Evolutionary conservation across 2,113 vertebrate genomes (phyloP), one percentile per base, ranked within the genome.

Genomic region (Piliocolobus tephrosceles): DNA sequence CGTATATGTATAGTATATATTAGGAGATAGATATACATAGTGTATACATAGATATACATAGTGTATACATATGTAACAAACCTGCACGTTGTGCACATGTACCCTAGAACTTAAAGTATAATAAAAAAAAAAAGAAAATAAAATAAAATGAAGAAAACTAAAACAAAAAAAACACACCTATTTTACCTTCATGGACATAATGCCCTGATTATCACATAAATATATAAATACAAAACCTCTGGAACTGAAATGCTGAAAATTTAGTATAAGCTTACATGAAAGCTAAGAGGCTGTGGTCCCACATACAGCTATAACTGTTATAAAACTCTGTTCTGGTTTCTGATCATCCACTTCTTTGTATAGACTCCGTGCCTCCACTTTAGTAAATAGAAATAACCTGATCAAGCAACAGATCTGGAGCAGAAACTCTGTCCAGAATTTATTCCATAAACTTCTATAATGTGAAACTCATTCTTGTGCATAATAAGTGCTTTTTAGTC

Each of bases 391-490:
- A 2, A 80, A 32, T 55, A 18, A 64, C 35, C 2, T 68, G 5
- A 82, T 64, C 18, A 89, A 55, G 27, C 66, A 90, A 58, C 11
- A 64, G 6, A 14, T 72, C 25, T 66, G 79, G 16, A 90, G 16
- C 30, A 82, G 86, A 75, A 84, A 38, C 10, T n/a, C n/a, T 38
- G 50, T 52, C 5, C 40, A 92, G 25, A 89, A 78, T 47, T 47
- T 85, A 61, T 14, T n/a, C 38, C 27, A 10, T 86, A 50, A 91
- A 35, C 35, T 87, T 66, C 14, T 80, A 35, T 40, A n/a, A 84
- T 61, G 88, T 92, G 40, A 93, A 95, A 85, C 58, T 66, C 25
- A 68, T 91, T 89, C 35, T 85, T 90, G 20, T 72, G 30, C 25
- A 72, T 80, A n/a, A 91, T 20, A 32, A 92, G 73, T 8, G 1